phyloP scores from a whole-genome alignment of 2,797 vertebrate species.

The Cossypha dichroa region DNA sequence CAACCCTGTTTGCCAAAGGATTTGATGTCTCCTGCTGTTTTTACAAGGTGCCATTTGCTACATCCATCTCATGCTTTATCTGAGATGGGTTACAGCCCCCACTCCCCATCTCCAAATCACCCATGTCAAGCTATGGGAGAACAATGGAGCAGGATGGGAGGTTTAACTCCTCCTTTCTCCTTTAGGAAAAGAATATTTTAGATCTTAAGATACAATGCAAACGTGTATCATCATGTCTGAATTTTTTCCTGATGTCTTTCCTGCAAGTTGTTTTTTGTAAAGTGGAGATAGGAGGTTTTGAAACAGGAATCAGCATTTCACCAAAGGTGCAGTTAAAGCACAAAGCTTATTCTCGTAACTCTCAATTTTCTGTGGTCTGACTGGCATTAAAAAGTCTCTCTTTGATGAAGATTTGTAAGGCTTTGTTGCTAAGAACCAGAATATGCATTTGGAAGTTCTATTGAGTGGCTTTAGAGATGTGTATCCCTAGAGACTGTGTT shows the following conservation, averaged over 20 bases:
- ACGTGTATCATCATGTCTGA: background rate
- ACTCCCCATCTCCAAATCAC: background rate
- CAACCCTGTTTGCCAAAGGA: background rate
- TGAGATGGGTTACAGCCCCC: background rate
- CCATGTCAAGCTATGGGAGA: background rate
- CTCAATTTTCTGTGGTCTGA: background rate
- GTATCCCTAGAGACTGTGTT: slow-evolving; percentile 1
- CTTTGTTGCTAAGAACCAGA: slow-evolving; percentile 14
- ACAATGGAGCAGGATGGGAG: background rate
- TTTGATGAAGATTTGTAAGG: background rate
- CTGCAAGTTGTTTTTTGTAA: background rate
- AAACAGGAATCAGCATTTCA: background rate
- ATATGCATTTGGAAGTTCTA: slow-evolving; percentile 5
- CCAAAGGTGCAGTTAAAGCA: background rate
- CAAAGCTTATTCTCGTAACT: background rate
- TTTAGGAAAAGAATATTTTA: background rate
- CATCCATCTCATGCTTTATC: background rate
- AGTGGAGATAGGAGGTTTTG: background rate
- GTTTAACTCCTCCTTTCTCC: background rate
- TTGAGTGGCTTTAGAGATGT: background rate
- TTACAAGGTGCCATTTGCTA: background rate
- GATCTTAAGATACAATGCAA: background rate
- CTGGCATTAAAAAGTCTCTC: background rate
- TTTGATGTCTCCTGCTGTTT: background rate
- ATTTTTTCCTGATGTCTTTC: background rate